Percentiles rank a stretch among this genome's conserved stretches.
phyloP scores from a whole-genome alignment of 2,888 invertebrate genomes.

The Mesorhabditis belari region DNA sequence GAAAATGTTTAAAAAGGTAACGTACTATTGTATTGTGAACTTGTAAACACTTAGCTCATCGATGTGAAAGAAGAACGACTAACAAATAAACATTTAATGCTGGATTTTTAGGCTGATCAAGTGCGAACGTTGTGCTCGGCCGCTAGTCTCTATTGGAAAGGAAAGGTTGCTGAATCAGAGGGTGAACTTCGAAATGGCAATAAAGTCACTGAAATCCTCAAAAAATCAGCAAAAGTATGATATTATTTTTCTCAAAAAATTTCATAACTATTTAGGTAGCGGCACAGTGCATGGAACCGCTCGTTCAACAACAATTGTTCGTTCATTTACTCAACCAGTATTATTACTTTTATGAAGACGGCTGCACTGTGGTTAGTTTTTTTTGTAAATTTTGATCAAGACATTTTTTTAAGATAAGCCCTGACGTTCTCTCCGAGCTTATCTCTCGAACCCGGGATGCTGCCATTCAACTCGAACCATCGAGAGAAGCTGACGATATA shows the following conservation, averaged over 20 bases:
- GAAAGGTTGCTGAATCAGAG: conserved; percentile 13
- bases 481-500: conserved; percentile 92
- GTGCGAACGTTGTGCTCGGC: conserved; percentile 65
- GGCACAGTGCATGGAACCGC: conserved; percentile 92
- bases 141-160: conserved; percentile 89
- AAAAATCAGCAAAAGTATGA: conserved; percentile 73
- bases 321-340: conserved; percentile 89
- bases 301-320: conserved; percentile 89
- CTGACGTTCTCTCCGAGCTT: conserved; percentile 67
- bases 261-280: conserved; percentile 64
- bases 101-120: conserved; percentile 66
- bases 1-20: conserved; percentile 78
- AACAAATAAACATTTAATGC: neutral
- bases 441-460: conserved; percentile 87
- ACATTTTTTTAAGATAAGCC: conserved; percentile 61
- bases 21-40: neutral
- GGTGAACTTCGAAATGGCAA: conserved; percentile 73
- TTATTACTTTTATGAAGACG: conserved; percentile 83
- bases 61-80: too few species aligned
- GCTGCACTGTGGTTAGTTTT: conserved; percentile 64
- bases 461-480: conserved; percentile 82
- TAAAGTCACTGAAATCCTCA: conserved; percentile 84
- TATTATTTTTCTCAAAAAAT: neutral
- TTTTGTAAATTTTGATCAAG: neutral
- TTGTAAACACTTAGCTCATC: neutral